Conservation (phyloP, 2,888 invertebrate genomes). For the Eristalis tenax region DNA sequence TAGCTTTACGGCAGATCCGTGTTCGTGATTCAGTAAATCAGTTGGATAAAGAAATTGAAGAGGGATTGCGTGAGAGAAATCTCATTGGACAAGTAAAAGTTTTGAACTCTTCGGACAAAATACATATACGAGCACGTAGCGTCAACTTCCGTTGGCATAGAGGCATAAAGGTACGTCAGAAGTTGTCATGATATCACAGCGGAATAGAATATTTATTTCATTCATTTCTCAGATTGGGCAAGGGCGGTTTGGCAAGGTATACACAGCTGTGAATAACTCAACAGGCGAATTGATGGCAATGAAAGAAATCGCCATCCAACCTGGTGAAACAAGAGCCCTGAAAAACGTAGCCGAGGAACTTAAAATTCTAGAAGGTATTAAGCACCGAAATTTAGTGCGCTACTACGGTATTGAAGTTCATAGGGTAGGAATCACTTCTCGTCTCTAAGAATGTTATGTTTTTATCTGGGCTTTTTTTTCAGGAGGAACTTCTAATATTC, state of each 20-base stretch:
- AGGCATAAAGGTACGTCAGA: conserved; percentile 87
- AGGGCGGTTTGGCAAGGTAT: conserved; percentile 96
- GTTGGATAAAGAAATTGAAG: conserved; percentile 86
- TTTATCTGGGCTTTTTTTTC: conserved; percentile 73
- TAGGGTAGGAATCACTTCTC: conserved; percentile 82
- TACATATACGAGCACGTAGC: conserved; percentile 88
- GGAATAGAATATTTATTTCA: background rate
- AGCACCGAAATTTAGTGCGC: conserved; percentile 92
- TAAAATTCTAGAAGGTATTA: conserved; percentile 93
- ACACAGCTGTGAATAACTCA: conserved; percentile 96
- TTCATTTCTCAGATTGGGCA: conserved; percentile 85
- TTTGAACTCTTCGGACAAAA: conserved; percentile 83
- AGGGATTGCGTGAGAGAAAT: conserved; percentile 82
- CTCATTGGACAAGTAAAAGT: conserved; percentile 86
- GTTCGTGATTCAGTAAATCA: conserved; percentile 82
- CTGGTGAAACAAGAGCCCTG: conserved; percentile 91
- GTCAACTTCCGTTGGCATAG: conserved; percentile 97
- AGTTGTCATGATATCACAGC: background rate
- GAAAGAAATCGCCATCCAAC: conserved; percentile 94
- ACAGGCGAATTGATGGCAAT: conserved; percentile 96
- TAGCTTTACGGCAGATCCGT: conserved; percentile 82
- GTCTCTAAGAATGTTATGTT: background rate
- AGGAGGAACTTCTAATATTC: conserved; percentile 97
- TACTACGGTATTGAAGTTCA: conserved; percentile 97
- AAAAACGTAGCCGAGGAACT: conserved; percentile 94